Evolutionary conservation across 2,888 invertebrate genomes (phyloP).

Genomic region (Nesidiocoris tenuis): DNA sequence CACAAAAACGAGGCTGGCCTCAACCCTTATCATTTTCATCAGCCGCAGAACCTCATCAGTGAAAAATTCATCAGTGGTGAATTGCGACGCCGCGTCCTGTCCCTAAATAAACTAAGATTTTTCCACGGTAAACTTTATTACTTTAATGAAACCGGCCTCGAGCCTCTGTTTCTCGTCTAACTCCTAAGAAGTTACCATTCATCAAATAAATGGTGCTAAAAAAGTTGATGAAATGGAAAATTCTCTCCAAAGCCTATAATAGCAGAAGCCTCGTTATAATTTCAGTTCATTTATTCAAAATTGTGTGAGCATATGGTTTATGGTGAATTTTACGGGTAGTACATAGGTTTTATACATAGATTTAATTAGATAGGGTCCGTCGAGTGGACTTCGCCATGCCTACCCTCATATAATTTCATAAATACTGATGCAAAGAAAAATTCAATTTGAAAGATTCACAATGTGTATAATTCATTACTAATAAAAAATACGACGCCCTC

Average conservation of each 20-base stretch:
- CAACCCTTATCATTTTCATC: not conserved
- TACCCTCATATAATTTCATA: no score
- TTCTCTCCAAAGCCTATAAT: not conserved
- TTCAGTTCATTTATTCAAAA: no score
- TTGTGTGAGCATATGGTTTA: no score
- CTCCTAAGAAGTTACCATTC: not conserved
- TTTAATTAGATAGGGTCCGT: no score
- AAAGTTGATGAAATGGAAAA: not conserved
- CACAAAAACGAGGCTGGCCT: not conserved
- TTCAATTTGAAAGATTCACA: no score
- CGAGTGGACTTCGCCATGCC: no score
- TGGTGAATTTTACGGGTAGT: no score
- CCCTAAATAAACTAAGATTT: not conserved
- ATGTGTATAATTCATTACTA: no score
- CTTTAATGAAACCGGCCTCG: not conserved
- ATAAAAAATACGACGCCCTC: no score
- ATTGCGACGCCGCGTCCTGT: not conserved
- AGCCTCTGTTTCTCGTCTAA: not conserved
- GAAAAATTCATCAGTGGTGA: not conserved
- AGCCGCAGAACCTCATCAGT: not conserved
- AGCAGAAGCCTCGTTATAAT: no score
- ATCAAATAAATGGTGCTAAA: not conserved
- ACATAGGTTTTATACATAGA: no score
- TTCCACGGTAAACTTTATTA: not conserved
- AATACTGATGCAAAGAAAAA: no score